Evolutionary conservation across 2,113 vertebrate genomes (phyloP), one percentile per base, ranked within the genome.

Genomic region (Bubo bubo): DNA sequence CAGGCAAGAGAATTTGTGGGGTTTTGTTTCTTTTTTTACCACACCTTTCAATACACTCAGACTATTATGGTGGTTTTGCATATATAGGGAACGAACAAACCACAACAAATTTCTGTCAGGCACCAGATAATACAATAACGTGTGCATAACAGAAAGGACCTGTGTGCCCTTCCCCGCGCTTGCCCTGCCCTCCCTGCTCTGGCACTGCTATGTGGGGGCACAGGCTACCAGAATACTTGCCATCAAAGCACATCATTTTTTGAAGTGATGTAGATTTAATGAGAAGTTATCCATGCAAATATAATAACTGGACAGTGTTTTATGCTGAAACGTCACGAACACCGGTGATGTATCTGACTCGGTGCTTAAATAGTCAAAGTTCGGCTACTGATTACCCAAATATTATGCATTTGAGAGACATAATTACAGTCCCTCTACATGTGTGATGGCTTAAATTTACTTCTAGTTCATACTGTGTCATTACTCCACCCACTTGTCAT

Each of bases 401-500:
- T 89, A 92, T 87, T 95, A 80, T n/a, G 90, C 22, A 53, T 84
- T 70, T 84, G 72, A 91, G 86, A 81, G 73, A 83, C 21, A 28
- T 84, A 90, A 95, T 88, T 88, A 88, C 82, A 83, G 63, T 45
- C 59, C 41, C 93, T 90, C 55, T 55, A 26, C 55, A 37, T 5
- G 23, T 35, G 37, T 47, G 79, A 91, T 73, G 37, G 71, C 16
- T 93, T 70, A 92, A 90, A 92, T 93, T 83, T 93, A 59, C 37
- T 90, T 88, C 41, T 53, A 82, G 56, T 88, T 87, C 87, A 45
- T 18, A 27, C 19, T 16, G 70, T 93, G 39, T 14, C 75, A 92
- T 88, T 76, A 90, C 70, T 64, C 91, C 77, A 93, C 86, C 66
- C 37, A 82, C 70, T 34, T 92, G 87, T 74, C 91, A 91, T 21